These are phyloP conservation scores for Phacellophora camtschatica DNA, from an alignment of 30 jellyfish, hydroid and myxozoan species.

Conservation along the genomic window DNA sequence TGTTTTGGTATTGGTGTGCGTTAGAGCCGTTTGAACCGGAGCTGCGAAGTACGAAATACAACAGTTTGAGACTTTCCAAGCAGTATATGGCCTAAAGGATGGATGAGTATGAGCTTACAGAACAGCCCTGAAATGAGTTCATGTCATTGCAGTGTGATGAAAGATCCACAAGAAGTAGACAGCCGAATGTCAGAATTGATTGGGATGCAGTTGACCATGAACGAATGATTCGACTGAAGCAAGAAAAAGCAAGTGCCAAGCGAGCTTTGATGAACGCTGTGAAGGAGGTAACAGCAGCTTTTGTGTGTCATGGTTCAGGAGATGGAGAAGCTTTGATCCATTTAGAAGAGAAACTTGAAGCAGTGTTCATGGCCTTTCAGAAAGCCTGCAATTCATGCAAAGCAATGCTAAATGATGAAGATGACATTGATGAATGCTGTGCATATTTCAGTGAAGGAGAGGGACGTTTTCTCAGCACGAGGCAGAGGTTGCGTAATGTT, in stretches of 20 bases:
- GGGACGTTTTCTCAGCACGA: slow-evolving; percentile 1
- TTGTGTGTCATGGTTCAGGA: slow-evolving; percentile 36
- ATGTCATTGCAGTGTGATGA: slow-evolving; percentile 36
- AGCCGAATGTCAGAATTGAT: slow-evolving; percentile 15
- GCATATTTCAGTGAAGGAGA: slow-evolving; percentile 23
- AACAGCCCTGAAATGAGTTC: slow-evolving; percentile 20
- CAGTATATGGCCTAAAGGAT: slow-evolving; percentile 1
- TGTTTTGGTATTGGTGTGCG: background rate
- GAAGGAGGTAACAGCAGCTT: slow-evolving; percentile 51
- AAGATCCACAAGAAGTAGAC: slow-evolving; percentile 8
- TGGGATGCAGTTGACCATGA: slow-evolving; percentile 41
- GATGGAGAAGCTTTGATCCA: slow-evolving; percentile 33
- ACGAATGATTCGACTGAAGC: slow-evolving; percentile 26
- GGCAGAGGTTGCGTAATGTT: background rate
- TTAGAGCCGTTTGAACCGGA: too few species aligned
- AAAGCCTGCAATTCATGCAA: slow-evolving; percentile 8
- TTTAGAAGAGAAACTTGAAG: slow-evolving; percentile 5
- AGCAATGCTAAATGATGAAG: background rate
- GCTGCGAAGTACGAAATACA: slow-evolving; percentile 13
- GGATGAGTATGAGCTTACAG: slow-evolving; percentile 20
- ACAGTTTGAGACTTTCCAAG: slow-evolving; percentile 41
- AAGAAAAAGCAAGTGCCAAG: slow-evolving; percentile 41
- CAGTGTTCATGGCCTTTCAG: slow-evolving; percentile 1
- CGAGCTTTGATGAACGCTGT: slow-evolving; percentile 36
- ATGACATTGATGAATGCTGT: slow-evolving; percentile 17